Base-by-base conservation (phyloP, 2,797 vertebrate species). In the Catostomus latipinnis region DNA sequence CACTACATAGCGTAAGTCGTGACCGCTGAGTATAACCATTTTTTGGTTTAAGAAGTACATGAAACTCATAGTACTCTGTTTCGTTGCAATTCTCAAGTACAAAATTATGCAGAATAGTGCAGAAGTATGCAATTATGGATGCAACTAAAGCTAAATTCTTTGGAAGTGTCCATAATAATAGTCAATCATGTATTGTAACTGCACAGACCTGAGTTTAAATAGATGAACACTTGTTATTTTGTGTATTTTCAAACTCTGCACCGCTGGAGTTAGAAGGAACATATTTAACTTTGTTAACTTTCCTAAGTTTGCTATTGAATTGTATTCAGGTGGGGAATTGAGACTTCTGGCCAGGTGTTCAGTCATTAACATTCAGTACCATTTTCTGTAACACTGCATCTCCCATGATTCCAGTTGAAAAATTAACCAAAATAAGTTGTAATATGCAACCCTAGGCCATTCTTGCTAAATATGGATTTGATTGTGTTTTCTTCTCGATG, bases 381-480 rank as follows among this genome's bases (percentile, higher is more conserved):
- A 8, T 53, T 70, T n/a, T 70, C 67, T 61, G 11, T 12, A 58
- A 53, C 45, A 18, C 16, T 11, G 46, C 1, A 10, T 52, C 57
- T 78, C 34, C 43, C 34, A 54, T 10, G 8, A 71, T 71, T 14
- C 68, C 43, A 63, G 46, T 50, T 53, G 5, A 63, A 67, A 75
- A 76, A 76, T 52, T 52, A 62, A 54, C 14, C n/a, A 53, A 34
- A 78, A 62, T 53, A 53, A 48, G 50, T 45, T 54, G 11, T 60
- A 45, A 68, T n/a, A 46, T 65, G 16, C 60, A 71, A 56, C 43
- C 52, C 60, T 18, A n/a, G 49, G n/a, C 34, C 43, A 63, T 46
- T 14, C 68, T 71, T 49, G 50, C 56, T 6, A 65, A 72, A 71
- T 12, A 52, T 70, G 67, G 56, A 56, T 79, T 62, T 74, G 61